A percentile compares a stretch with the other conserved stretches of the same genome.
These are phyloP conservation scores for Glyphotaelius pellucidus DNA, from an alignment of 2,888 invertebrate genomes.

Conservation along the genomic window DNA sequence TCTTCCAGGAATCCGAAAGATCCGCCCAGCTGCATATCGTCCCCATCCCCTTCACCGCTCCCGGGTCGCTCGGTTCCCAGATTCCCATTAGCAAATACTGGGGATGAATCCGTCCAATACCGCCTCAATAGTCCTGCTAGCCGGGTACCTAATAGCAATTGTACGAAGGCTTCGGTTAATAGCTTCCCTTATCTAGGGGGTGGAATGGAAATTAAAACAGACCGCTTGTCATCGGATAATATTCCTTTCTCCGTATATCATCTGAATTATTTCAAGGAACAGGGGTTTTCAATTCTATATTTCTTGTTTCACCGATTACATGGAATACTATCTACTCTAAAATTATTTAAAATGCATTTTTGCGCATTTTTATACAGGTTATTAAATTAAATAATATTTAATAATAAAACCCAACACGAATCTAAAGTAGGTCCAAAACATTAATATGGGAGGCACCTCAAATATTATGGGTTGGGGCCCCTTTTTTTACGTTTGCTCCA, in stretches of 20 bases:
- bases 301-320: too few species aligned
- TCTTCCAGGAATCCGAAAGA: not conserved
- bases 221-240: conserved; percentile 55
- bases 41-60: not conserved
- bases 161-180: conserved; percentile 42
- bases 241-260: conserved; percentile 49
- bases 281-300: not conserved
- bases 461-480: too few species aligned
- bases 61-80: not conserved
- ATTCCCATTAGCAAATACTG: conserved; percentile 46
- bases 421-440: too few species aligned
- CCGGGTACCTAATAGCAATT: not conserved
- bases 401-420: too few species aligned
- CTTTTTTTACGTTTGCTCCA: too few species aligned
- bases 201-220: conserved; percentile 57
- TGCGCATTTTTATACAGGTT: too few species aligned
- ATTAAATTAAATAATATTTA: too few species aligned
- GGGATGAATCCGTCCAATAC: conserved; percentile 44
- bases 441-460: too few species aligned
- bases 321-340: too few species aligned
- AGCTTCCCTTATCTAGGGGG: conserved; percentile 46
- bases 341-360: too few species aligned
- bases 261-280: conserved; percentile 27
- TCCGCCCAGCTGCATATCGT: not conserved
- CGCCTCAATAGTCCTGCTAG: conserved; percentile 3